Percentiles rank a stretch among this genome's conserved stretches.
These are phyloP conservation scores for Gymnogyps californianus DNA, from an alignment of 2,113 vertebrate species.

Conservation along the genomic window DNA sequence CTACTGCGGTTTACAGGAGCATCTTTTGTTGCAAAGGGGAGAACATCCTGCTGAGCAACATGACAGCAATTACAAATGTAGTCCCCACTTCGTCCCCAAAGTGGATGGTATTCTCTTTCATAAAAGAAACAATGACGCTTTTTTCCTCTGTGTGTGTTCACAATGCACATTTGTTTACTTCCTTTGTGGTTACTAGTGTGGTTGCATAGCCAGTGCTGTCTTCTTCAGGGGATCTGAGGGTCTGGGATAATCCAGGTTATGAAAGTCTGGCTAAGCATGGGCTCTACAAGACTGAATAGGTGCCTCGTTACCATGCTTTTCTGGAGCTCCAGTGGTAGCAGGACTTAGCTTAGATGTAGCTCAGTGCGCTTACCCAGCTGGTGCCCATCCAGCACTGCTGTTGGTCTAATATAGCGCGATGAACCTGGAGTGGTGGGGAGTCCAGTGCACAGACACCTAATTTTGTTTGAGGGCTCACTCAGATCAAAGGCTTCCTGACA, in stretches of 20 bases:
- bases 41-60: not conserved
- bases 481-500: not conserved
- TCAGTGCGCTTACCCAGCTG: not conserved
- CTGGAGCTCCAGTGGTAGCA: not conserved
- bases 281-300: not conserved
- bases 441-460: not conserved
- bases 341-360: not conserved
- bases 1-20: not conserved
- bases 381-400: not conserved
- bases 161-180: fast-evolving
- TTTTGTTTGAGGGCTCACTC: not conserved
- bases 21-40: fast-evolving
- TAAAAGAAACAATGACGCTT: not conserved
- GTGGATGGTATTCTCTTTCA: not conserved
- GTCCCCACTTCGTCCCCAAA: not conserved
- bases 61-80: not conserved
- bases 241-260: not conserved
- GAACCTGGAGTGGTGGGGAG: not conserved
- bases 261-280: not conserved
- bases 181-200: not conserved
- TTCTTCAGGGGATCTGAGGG: not conserved
- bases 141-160: not conserved
- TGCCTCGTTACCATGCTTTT: not conserved
- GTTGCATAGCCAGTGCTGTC: not conserved
- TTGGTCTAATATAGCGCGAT: fast-evolving